phyloP scores from a whole-genome alignment of 1,140 invertebrate genomes.

The Eueides isabella region DNA sequence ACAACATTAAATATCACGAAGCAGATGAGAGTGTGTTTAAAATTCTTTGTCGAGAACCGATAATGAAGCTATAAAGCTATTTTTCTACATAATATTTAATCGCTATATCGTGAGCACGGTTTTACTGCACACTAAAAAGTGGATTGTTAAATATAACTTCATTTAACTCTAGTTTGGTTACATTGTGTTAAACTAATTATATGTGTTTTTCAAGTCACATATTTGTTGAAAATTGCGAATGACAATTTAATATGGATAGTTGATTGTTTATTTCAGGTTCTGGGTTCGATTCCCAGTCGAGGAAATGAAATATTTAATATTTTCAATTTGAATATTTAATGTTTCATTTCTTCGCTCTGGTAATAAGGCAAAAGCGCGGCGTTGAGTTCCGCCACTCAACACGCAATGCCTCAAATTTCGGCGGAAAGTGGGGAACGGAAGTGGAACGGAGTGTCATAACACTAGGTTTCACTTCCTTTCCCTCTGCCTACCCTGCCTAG shows the following conservation, averaged over 20 bases:
- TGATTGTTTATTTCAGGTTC: no score
- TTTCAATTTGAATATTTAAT: no score
- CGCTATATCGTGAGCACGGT: conserved; percentile 40
- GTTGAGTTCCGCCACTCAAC: no score
- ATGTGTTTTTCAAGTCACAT: not conserved
- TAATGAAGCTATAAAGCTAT: conserved; percentile 53
- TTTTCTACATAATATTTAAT: conserved; percentile 45
- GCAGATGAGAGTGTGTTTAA: not conserved
- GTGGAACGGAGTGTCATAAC: no score
- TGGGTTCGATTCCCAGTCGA: no score
- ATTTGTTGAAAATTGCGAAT: not conserved
- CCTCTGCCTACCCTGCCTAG: no score
- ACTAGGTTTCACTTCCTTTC: no score
- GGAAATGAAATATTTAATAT: no score
- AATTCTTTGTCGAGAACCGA: conserved; percentile 20
- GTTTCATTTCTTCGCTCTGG: no score
- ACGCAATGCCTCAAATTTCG: no score
- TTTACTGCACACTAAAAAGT: conserved; percentile 48
- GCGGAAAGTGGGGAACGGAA: no score
- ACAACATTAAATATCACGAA: not conserved
- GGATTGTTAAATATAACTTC: conserved; percentile 43
- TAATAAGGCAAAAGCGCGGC: no score
- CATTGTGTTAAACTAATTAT: conserved; percentile 24
- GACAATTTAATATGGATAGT: not conserved
- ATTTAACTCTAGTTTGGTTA: conserved; percentile 40